Percentiles rank a stretch among this genome's conserved stretches.
phyloP scores from a whole-genome alignment of 1,140 invertebrate genomes.

The Cataglyphis hispanica region DNA sequence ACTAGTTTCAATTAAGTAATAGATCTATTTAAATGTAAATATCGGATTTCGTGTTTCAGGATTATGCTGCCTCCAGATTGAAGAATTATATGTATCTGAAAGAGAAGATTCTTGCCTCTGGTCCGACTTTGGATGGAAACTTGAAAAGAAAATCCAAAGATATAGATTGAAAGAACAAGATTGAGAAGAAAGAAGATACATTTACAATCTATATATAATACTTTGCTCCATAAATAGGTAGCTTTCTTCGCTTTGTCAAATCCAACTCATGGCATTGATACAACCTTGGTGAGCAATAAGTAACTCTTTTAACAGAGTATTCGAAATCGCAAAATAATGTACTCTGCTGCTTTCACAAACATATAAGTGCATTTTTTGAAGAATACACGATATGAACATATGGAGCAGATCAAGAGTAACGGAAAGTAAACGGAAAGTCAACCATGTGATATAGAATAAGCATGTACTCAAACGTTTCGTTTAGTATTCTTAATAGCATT shows the following conservation, averaged over 20 bases:
- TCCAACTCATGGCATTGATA: background rate
- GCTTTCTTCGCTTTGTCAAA: background rate
- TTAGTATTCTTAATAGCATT: constrained; percentile 5
- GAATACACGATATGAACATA: background rate
- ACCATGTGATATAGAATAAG: constrained; percentile 60
- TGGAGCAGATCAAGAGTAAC: background rate
- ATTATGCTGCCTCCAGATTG: constrained; percentile 87
- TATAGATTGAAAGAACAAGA: constrained; percentile 33
- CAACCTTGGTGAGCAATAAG: background rate
- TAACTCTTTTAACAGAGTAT: background rate
- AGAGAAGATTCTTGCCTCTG: constrained; percentile 86
- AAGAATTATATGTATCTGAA: constrained; percentile 88
- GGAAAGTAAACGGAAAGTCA: constrained; percentile 46
- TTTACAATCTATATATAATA: constrained; percentile 30
- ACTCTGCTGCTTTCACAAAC: background rate
- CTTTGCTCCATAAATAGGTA: constrained; percentile 18
- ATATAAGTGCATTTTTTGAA: background rate
- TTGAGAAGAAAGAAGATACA: constrained; percentile 6
- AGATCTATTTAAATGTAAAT: constrained; percentile 16
- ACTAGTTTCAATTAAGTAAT: background rate
- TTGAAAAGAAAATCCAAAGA: constrained; percentile 62
- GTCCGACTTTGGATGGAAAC: constrained; percentile 72
- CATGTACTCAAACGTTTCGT: constrained; percentile 23
- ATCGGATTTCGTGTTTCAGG: constrained; percentile 81
- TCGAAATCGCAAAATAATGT: constrained; percentile 12